Base-by-base conservation (phyloP, 2,113 vertebrate genomes). In the Microcebus lehilahytsara region DNA sequence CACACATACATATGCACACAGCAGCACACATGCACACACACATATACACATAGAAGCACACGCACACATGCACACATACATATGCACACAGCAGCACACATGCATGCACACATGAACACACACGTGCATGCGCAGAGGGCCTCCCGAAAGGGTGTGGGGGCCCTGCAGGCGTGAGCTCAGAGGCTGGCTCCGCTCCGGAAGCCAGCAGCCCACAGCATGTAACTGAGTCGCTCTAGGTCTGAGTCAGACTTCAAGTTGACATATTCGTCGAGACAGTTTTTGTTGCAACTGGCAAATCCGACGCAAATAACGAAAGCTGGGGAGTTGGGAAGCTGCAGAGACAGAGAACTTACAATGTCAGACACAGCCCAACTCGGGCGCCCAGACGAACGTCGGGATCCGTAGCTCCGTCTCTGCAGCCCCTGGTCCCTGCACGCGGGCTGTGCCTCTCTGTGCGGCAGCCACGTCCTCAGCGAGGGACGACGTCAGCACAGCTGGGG, bases 191-290 rank as follows among this genome's bases (percentile, higher is more conserved):
- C 12, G 25, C 40, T 74, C 22, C 40, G 2, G 25, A 42, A 49
- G 16, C 72, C 30, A 9, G 30, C 42, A 49, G 12, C 14, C 72
- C 16, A 3, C 25, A 22, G 19, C 37, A 14, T 13, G 14, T 7
- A 2, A 30, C 32, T 42, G 42, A 17, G 9, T 40, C 13, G 0
- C 25, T 40, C 30, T 10, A 0, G 20, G 6, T 60, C 58, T 32
- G 40, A 87, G 4, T n/a, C 74, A 75, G 51, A n/a, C 78, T 49
- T 60, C 1, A 27, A 10, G 3, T 0, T 40, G 46, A 4, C 51
- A 10, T 40, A 17, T 51, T 25, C n/a, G 20, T 75, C 66, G 46
- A 25, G 62, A 7, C 6, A 1, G 12, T 6, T 49, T 32, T 49
- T 37, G 27, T 16, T 32, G 60, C 20, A 19, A 40, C 12, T 5